Evolutionary conservation across 2,113 vertebrate genomes (phyloP).

Genomic region (Datnioides undecimradiatus): DNA sequence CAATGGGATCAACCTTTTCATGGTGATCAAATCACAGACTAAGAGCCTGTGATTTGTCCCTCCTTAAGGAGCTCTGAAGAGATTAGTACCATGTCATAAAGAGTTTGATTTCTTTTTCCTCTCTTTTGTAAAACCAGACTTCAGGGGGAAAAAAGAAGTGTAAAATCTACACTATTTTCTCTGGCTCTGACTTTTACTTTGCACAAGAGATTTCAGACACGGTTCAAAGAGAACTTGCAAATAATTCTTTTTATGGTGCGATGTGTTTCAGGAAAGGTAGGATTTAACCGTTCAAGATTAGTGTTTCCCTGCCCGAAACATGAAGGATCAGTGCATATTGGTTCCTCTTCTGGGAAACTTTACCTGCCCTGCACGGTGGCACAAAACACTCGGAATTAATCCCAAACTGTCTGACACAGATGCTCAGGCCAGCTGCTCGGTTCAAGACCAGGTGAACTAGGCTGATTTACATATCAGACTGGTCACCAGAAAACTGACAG

Average conservation of each 20-base stretch:
- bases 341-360: constrained; percentile 6
- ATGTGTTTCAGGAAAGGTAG: neutral
- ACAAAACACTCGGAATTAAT: neutral
- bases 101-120: constrained; percentile 6
- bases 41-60: constrained; percentile 25
- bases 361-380: neutral
- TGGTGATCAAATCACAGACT: constrained; percentile 17
- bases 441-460: neutral
- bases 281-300: neutral
- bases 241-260: neutral
- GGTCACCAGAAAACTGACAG: neutral
- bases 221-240: neutral
- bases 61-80: constrained; percentile 35
- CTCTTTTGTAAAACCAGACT: constrained; percentile 26
- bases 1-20: constrained; percentile 45
- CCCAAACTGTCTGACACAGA: neutral
- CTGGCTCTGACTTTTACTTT: neutral
- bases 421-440: neutral
- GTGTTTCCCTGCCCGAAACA: neutral
- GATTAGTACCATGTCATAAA: constrained; percentile 36
- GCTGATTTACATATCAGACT: neutral
- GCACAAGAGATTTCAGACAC: neutral
- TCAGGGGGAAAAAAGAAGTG: neutral
- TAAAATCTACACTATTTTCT: neutral
- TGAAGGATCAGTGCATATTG: neutral